A percentile compares a stretch with the other conserved stretches of the same genome.
Evolutionary conservation across 2,888 invertebrate species (phyloP).

Genomic region (Drosophila emarginata): DNA sequence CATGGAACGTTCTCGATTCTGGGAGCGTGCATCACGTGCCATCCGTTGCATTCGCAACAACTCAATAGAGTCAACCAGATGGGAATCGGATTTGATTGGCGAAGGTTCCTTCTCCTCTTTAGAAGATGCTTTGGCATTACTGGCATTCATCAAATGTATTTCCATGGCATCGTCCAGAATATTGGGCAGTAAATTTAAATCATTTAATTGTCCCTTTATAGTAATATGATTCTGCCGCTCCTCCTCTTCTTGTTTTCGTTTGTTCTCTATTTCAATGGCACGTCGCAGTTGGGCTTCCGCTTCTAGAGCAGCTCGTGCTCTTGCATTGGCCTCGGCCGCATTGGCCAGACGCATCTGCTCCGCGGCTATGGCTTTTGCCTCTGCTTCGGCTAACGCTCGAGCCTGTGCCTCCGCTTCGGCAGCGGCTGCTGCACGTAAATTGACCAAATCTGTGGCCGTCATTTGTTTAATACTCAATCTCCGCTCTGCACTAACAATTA

Average conservation of each 20-base stretch:
- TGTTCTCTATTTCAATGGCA: constrained; percentile 38
- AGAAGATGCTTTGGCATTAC: constrained; percentile 15
- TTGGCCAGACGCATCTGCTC: constrained; percentile 33
- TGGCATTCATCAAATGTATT: constrained; percentile 52
- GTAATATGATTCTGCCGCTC: constrained; percentile 19
- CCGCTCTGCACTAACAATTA: constrained; percentile 70
- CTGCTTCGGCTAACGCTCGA: constrained; percentile 35
- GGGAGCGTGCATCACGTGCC: constrained; percentile 59
- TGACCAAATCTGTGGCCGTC: constrained; percentile 77
- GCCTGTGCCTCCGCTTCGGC: constrained; percentile 66
- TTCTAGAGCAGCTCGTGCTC: constrained; percentile 53
- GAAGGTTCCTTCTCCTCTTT: constrained; percentile 43
- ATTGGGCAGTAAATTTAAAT: constrained; percentile 59
- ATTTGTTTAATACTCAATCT: constrained; percentile 80
- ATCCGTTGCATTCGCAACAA: constrained; percentile 71
- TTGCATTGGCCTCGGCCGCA: constrained; percentile 44
- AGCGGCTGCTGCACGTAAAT: constrained; percentile 71
- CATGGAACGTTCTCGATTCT: constrained; percentile 57
- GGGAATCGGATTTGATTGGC: constrained; percentile 50
- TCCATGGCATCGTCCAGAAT: constrained; percentile 67
- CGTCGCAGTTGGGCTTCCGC: constrained; percentile 52
- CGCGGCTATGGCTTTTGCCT: constrained; percentile 44
- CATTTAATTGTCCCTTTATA: constrained; percentile 49
- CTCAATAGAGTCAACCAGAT: constrained; percentile 73
- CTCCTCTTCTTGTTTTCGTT: background rate